Conservation (phyloP, 2,888 invertebrate genomes). For the Callinectes sapidus region DNA sequence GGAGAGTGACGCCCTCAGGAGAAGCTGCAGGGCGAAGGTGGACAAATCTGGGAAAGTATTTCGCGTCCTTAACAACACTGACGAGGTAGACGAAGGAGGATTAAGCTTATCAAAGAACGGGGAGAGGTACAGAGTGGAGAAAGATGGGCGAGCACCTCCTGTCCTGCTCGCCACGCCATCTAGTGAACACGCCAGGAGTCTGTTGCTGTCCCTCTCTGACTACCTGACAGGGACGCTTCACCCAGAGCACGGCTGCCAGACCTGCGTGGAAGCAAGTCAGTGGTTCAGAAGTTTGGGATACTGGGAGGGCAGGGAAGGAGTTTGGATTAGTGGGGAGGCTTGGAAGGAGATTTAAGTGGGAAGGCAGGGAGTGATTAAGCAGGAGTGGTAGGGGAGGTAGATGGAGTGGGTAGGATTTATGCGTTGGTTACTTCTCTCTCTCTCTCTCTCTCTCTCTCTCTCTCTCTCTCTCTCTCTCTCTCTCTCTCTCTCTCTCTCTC, state of each 20-base stretch:
- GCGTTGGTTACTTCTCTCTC: background rate
- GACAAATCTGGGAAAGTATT: conserved; percentile 22
- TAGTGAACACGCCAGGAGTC: conserved; percentile 36
- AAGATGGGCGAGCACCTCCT: conserved; percentile 8
- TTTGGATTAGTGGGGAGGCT: too few species aligned
- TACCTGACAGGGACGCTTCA: conserved; percentile 41
- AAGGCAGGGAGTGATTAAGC: too few species aligned
- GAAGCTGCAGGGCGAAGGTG: background rate
- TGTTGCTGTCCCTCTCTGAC: conserved; percentile 44
- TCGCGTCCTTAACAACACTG: conserved; percentile 10
- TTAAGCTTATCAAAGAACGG: conserved; percentile 19
- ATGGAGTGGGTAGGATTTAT: too few species aligned
- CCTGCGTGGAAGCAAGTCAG: conserved; percentile 23
- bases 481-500: background rate
- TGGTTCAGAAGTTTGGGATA: background rate
- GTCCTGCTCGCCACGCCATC: conserved; percentile 42
- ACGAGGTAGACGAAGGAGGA: background rate
- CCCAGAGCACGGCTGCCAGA: conserved; percentile 31
- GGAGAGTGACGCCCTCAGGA: background rate
- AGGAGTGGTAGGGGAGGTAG: background rate
- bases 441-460: background rate
- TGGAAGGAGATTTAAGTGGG: too few species aligned
- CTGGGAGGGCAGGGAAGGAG: too few species aligned
- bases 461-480: conserved; percentile 19
- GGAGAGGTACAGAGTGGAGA: background rate